Evolutionary conservation across 2,113 vertebrate genomes (phyloP).

Genomic region (Glaucomys volans): DNA sequence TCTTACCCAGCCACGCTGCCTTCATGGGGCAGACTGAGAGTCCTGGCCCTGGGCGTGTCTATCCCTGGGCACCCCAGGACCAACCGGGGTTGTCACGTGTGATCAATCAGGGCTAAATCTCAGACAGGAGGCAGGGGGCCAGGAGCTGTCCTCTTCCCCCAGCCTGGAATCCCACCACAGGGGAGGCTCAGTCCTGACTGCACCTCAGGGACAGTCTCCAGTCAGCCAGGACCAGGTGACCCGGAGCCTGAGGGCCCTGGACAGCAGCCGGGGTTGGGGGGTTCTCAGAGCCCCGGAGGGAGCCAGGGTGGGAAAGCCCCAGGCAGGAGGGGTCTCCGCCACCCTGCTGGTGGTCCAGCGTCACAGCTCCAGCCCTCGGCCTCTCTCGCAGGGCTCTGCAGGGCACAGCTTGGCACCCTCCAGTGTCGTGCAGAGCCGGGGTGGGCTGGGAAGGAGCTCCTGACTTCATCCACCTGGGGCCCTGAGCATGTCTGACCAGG

Average conservation of each 20-base stretch:
- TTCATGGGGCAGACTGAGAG: accelerated
- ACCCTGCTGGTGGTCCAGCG: no score
- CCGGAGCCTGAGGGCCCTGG: background rate
- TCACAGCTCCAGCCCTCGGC: no score
- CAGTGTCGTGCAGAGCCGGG: accelerated
- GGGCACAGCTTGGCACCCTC: background rate
- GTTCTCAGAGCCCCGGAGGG: background rate
- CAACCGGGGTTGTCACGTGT: accelerated
- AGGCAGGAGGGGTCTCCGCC: background rate
- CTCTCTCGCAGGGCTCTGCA: no score
- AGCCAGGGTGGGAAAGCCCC: accelerated
- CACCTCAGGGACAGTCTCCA: no score
- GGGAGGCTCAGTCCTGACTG: no score
- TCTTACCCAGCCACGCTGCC: background rate
- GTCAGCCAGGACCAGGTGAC: no score
- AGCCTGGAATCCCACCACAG: no score
- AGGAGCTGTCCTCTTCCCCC: accelerated
- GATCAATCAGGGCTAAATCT: background rate
- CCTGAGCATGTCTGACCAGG: background rate
- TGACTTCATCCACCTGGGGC: background rate
- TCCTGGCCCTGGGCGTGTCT: no score
- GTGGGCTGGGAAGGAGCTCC: accelerated
- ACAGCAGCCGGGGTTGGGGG: no score
- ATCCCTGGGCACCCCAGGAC: background rate
- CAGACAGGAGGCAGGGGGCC: background rate